Evolutionary conservation across 1,140 invertebrate genomes (phyloP).

Genomic region (Drosophila albomicans): DNA sequence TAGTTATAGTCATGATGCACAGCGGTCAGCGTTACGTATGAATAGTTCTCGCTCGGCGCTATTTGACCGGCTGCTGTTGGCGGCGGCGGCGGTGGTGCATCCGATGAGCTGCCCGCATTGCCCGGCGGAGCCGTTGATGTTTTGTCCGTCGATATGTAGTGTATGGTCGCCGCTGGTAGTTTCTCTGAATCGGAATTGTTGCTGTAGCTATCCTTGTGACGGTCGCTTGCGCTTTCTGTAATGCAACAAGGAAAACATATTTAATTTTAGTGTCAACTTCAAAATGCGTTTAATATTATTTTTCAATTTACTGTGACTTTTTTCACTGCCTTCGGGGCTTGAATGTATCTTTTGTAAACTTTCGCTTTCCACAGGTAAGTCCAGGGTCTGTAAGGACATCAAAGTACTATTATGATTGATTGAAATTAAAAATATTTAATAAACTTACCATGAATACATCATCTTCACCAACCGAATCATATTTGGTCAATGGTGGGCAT

Average conservation of each 20-base stretch:
- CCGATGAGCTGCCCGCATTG: conserved; percentile 33
- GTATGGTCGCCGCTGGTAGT: conserved; percentile 79
- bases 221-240: conserved; percentile 74
- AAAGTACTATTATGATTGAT: conserved; percentile 22
- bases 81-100: conserved; percentile 53
- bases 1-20: conserved; percentile 93
- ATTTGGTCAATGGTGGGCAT: conserved; percentile 86
- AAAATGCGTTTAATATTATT: not conserved
- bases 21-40: conserved; percentile 94
- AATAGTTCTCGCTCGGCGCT: conserved; percentile 88
- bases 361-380: conserved; percentile 91
- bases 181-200: conserved; percentile 82
- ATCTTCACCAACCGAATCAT: conserved; percentile 91
- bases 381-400: conserved; percentile 88
- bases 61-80: conserved; percentile 55
- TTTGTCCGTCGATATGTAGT: conserved; percentile 85
- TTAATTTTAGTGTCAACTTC: not conserved
- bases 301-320: conserved; percentile 81
- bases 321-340: conserved; percentile 84
- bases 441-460: conserved; percentile 93
- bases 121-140: conserved; percentile 60
- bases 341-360: conserved; percentile 85
- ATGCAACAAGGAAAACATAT: not conserved
- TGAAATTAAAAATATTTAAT: not conserved
- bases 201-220: conserved; percentile 63